Conservation (phyloP, 2,888 invertebrate species). For the Rotaria socialis region DNA sequence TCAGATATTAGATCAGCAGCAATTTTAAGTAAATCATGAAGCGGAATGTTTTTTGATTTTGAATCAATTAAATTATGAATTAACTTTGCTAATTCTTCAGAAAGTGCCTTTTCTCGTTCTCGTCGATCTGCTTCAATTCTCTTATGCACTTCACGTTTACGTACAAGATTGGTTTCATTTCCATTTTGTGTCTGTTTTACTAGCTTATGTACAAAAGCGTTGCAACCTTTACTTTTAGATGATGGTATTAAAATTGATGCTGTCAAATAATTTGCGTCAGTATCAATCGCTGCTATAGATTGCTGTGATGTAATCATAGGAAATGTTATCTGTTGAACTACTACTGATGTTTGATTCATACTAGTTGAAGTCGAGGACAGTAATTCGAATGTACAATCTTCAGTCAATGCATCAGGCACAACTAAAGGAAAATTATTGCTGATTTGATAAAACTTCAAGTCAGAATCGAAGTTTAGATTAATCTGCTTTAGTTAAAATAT, state of each 20-base stretch:
- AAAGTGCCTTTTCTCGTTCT: slow-evolving; percentile 4
- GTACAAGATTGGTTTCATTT: neutral
- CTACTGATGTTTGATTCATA: neutral
- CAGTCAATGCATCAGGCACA: neutral
- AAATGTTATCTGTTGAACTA: neutral
- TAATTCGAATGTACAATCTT: neutral
- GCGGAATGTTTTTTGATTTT: neutral
- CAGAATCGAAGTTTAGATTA: neutral
- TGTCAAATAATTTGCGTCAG: neutral
- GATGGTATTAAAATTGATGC: no score
- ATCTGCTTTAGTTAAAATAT: neutral
- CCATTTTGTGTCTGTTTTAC: no score
- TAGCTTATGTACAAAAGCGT: no score
- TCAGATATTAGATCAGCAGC: neutral
- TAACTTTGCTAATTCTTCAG: neutral
- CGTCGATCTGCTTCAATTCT: slow-evolving; percentile 13
- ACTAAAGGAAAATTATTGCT: neutral
- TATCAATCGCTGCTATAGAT: neutral
- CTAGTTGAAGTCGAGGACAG: neutral
- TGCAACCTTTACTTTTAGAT: no score
- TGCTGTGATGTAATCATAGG: neutral
- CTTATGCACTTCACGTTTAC: slow-evolving; percentile 21
- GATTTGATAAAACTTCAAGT: neutral
- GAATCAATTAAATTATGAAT: neutral
- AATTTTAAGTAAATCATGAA: slow-evolving; percentile 11